Evolutionary conservation across 2,888 invertebrate genomes (phyloP).

Genomic region (Nasonia oneida): DNA sequence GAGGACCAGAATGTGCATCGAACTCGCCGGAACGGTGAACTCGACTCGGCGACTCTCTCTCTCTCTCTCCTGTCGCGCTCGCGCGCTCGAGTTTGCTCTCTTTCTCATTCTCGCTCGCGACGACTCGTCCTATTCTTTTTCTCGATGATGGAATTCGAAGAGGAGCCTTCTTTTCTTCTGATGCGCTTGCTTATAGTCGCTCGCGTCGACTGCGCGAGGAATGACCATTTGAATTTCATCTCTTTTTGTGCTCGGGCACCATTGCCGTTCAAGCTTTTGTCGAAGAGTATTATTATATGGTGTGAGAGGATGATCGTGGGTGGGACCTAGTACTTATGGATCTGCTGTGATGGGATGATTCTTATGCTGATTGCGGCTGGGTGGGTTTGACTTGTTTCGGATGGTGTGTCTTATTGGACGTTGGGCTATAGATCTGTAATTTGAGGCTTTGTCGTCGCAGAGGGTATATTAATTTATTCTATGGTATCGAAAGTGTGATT

Average conservation of each 20-base stretch:
- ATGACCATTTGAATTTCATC: not conserved
- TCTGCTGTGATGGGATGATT: not conserved
- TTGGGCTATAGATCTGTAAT: too few species aligned
- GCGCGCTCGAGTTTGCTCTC: conserved; percentile 47
- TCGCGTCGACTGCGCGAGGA: not conserved
- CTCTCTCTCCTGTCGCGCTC: not conserved
- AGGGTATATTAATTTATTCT: too few species aligned
- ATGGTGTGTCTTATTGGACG: too few species aligned
- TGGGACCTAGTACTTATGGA: not conserved
- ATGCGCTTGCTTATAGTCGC: too few species aligned
- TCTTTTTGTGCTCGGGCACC: not conserved
- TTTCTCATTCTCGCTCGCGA: conserved; percentile 26
- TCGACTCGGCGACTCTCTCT: not conserved
- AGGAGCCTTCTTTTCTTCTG: not conserved
- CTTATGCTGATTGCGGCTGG: not conserved
- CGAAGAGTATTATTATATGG: not conserved
- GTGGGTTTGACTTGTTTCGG: not conserved
- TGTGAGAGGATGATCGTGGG: not conserved
- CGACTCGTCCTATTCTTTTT: not conserved
- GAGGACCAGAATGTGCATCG: conserved; percentile 60
- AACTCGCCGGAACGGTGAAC: conserved; percentile 55
- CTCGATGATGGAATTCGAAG: conserved; percentile 3
- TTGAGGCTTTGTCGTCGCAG: too few species aligned
- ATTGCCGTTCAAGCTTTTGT: not conserved
- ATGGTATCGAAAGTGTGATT: too few species aligned